A percentile compares a stretch with the other conserved stretches of the same genome.
phyloP scores from a whole-genome alignment of 2,113 vertebrate genomes.

The Dipodomys ordii region DNA sequence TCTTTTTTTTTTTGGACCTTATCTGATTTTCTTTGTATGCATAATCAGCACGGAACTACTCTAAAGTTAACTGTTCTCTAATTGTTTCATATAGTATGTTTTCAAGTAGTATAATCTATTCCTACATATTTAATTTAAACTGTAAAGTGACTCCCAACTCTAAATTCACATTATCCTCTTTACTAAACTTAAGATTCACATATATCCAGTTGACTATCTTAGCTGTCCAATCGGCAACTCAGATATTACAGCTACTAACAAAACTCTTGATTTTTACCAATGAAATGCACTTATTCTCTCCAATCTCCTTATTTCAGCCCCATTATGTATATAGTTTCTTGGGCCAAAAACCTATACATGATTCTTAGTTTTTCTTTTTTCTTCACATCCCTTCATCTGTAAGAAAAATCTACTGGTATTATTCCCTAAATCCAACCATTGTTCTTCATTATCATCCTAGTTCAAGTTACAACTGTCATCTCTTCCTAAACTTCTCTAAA shows the following conservation, averaged over 20 bases:
- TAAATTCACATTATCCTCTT: neutral
- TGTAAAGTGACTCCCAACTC: neutral
- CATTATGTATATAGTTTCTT: constrained; percentile 7
- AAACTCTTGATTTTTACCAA: constrained; percentile 36
- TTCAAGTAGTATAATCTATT: neutral
- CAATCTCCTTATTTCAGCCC: neutral
- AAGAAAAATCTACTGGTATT: constrained; percentile 4
- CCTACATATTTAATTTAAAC: constrained; percentile 36
- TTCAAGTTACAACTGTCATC: neutral
- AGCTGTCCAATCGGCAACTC: neutral
- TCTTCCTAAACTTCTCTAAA: neutral
- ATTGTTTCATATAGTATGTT: neutral
- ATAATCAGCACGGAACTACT: constrained; percentile 8
- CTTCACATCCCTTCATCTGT: constrained; percentile 8
- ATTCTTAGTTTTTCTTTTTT: constrained; percentile 24
- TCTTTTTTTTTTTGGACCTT: neutral
- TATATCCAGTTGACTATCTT: neutral
- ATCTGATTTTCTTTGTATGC: neutral
- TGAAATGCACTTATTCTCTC: neutral
- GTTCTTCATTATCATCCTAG: neutral
- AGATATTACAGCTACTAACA: constrained; percentile 16
- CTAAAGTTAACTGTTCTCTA: neutral
- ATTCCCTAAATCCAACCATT: neutral
- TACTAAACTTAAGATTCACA: constrained; percentile 31
- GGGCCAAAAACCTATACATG: constrained; percentile 20